Conservation (phyloP, 2,797 vertebrate genomes). For the Pangasius macronema region DNA sequence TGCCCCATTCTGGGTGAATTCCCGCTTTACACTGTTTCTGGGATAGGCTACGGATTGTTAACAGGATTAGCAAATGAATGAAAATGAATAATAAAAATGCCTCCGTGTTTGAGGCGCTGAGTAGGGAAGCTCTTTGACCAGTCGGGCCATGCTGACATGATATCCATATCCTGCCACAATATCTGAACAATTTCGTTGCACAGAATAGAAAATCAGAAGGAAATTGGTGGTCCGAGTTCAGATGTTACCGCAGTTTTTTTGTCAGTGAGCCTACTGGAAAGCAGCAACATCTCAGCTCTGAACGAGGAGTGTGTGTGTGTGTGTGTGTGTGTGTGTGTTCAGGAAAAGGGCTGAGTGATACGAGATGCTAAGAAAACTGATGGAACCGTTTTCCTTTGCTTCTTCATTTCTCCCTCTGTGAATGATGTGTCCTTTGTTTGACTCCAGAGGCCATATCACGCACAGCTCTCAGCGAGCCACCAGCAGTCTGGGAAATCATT, state of each 20-base stretch:
- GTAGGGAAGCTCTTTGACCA: slow-evolving; percentile 11
- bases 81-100: neutral
- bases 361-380: slow-evolving; percentile 45
- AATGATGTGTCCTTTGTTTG: slow-evolving; percentile 52
- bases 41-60: neutral
- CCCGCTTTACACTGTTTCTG: neutral
- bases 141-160: slow-evolving; percentile 7
- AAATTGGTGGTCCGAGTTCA: slow-evolving; percentile 29
- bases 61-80: neutral
- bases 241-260: slow-evolving; percentile 24
- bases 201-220: slow-evolving; percentile 28
- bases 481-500: slow-evolving; percentile 50
- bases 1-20: neutral
- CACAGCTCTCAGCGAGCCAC: slow-evolving; percentile 42
- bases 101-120: slow-evolving; percentile 11
- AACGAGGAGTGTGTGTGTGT: slow-evolving; percentile 4
- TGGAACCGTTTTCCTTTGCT: slow-evolving; percentile 42
- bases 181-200: slow-evolving; percentile 18
- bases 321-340: slow-evolving; percentile 35
- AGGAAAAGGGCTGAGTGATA: slow-evolving; percentile 47
- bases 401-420: slow-evolving; percentile 46
- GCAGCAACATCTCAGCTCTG: slow-evolving; percentile 12
- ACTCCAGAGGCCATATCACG: slow-evolving; percentile 44
- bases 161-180: slow-evolving; percentile 26
- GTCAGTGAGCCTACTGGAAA: slow-evolving; percentile 19